These are phyloP conservation scores for Andrena bucephala DNA, from an alignment of 2,888 invertebrate genomes.

Conservation along the genomic window DNA sequence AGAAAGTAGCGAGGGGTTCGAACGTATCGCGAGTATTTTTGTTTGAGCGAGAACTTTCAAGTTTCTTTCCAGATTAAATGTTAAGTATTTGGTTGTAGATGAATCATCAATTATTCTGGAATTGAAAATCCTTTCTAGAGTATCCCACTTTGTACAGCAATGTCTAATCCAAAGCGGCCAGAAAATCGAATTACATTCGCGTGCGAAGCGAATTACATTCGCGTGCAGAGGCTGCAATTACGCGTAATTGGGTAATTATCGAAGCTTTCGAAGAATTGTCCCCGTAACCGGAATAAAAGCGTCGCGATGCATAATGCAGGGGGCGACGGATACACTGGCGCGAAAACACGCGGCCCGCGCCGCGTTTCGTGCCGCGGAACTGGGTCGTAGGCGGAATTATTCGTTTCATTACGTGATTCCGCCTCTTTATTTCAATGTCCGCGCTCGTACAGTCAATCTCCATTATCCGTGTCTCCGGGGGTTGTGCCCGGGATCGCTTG, in stretches of 20 bases:
- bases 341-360: constrained; percentile 2
- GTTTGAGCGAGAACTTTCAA: too few relatives aligned
- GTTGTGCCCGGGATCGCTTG: constrained; percentile 45
- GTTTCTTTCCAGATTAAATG: too few relatives aligned
- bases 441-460: constrained; percentile 54
- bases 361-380: constrained; percentile 37
- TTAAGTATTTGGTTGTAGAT: too few relatives aligned
- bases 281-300: constrained; percentile 50
- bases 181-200: constrained; percentile 27
- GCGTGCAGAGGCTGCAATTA: constrained; percentile 6
- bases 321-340: constrained; percentile 6
- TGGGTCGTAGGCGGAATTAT: constrained; percentile 51
- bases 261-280: constrained; percentile 35
- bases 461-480: constrained; percentile 52
- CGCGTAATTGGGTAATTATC: constrained; percentile 47
- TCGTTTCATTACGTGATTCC: constrained; percentile 59
- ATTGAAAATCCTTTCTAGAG: background rate
- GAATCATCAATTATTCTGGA: too few relatives aligned
- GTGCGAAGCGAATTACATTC: background rate
- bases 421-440: constrained; percentile 62
- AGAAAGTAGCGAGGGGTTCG: too few relatives aligned
- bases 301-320: constrained; percentile 26
- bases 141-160: background rate
- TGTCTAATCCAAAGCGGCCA: constrained; percentile 4
- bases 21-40: too few relatives aligned